phyloP scores from a whole-genome alignment of 2,797 vertebrate genomes.

The Heliangelus exortis region DNA sequence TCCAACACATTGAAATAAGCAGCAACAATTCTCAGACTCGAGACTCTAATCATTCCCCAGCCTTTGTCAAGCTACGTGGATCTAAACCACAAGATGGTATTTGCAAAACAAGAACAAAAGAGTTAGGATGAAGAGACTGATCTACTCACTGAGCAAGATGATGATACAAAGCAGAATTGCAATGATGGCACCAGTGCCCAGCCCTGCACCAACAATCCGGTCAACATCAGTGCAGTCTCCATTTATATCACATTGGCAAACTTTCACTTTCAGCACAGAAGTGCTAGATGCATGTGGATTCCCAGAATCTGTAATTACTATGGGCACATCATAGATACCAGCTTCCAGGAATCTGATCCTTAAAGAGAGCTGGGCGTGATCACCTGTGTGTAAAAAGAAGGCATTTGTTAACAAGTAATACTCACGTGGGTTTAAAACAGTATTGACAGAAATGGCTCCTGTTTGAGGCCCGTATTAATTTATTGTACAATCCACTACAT shows the following conservation, averaged over 20 bases:
- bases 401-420: background rate
- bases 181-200: slow-evolving; percentile 95
- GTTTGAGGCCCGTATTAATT: background rate
- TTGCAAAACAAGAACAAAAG: background rate
- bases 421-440: background rate
- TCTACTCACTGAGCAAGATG: slow-evolving; percentile 91
- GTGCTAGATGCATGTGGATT: slow-evolving; percentile 94
- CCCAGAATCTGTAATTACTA: slow-evolving; percentile 96
- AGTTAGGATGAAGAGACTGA: background rate
- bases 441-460: background rate
- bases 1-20: background rate
- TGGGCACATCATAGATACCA: slow-evolving; percentile 92
- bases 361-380: slow-evolving; percentile 90
- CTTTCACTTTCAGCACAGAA: slow-evolving; percentile 91
- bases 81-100: background rate
- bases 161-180: slow-evolving; percentile 97
- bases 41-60: background rate
- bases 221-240: slow-evolving; percentile 96
- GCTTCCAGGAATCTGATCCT: slow-evolving; percentile 89
- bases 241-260: slow-evolving; percentile 94
- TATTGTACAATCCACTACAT: background rate
- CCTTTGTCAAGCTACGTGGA: background rate
- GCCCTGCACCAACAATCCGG: slow-evolving; percentile 89
- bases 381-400: slow-evolving; percentile 77
- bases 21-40: background rate